A percentile compares a stretch with the other conserved stretches of the same genome.
Conservation (phyloP, 2,888 invertebrate genomes). For the Cryptus viduatorius region DNA sequence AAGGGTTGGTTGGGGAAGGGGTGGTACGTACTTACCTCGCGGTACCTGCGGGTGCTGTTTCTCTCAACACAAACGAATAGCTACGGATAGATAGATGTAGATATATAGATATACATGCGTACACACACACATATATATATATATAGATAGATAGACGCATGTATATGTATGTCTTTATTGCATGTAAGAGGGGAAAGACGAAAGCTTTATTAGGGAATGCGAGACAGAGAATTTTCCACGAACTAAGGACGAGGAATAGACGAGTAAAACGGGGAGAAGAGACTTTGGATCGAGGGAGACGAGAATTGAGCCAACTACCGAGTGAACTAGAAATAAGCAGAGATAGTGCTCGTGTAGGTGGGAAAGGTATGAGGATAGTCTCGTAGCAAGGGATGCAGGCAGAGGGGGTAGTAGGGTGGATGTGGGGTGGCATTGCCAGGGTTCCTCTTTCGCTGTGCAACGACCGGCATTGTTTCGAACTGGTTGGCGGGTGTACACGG, state of each 20-base stretch:
- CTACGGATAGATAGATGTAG: slow-evolving; percentile 8
- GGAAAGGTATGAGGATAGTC: slow-evolving; percentile 69
- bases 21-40: slow-evolving; percentile 46
- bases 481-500: slow-evolving; percentile 74
- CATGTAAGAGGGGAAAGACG: slow-evolving; percentile 42
- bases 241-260: slow-evolving; percentile 24
- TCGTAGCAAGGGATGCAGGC: slow-evolving; percentile 65
- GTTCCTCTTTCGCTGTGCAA: slow-evolving; percentile 71
- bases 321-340: slow-evolving; percentile 56
- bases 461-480: slow-evolving; percentile 83
- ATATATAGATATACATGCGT: slow-evolving; percentile 1
- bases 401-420: slow-evolving; percentile 69
- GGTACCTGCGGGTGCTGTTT: slow-evolving; percentile 70
- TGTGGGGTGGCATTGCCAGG: slow-evolving; percentile 65
- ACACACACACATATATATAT: neutral
- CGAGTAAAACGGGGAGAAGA: slow-evolving; percentile 43
- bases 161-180: slow-evolving; percentile 28
- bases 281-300: slow-evolving; percentile 46
- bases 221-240: slow-evolving; percentile 41
- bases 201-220: slow-evolving; percentile 63
- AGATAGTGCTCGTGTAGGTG: slow-evolving; percentile 57
- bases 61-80: slow-evolving; percentile 16
- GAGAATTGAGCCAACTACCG: slow-evolving; percentile 33
- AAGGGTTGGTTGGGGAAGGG: neutral
- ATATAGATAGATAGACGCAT: neutral